Evolutionary conservation across 2,113 vertebrate genomes (phyloP), one percentile per base, ranked within the genome.

Genomic region (Nothoprocta perdicaria): DNA sequence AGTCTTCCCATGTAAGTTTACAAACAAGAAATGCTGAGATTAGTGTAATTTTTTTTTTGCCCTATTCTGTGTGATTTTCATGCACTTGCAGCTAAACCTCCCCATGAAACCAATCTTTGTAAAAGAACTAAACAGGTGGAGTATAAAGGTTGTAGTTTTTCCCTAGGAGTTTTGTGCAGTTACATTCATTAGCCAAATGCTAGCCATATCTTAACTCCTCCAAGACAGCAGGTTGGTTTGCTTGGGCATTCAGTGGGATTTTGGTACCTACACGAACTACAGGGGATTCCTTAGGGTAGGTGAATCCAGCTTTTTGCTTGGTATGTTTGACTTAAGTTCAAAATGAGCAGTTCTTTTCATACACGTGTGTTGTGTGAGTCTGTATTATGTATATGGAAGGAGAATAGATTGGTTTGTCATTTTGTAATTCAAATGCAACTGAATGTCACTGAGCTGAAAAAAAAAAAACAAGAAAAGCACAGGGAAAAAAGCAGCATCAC

Each of bases 391-490:
- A 29, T 43, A 60, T 71, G 61, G 35, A 69, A 73, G 40, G 33
- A 82, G 14, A 84, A 89, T 69, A 85, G 63, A 84, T 77, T 77
- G 31, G 73, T 77, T 92, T 93, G 88, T 7, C 9, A 43, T 77
- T 87, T 66, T 69, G 14, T 82, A 93, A 92, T 90, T 96, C 93
- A 94, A 90, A 84, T 74, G 38, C 72, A 89, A n/a, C 63, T 80
- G 91, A 89, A 84, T 80, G 82, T 73, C 86, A 80, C 27, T 74
- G 68, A 95, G 79, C 63, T 93, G 71, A 81, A 77, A 48, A 48
- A 48, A 46, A 38, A 35, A 35, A 38, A 38, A 38, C 84, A 91
- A 65, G 24, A 57, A 38, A 23, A 41, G 10, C 41, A 9, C 31
- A 73, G 40, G 38, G 58, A 12, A 58, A 92, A 92, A 86, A 92